Evolutionary conservation across 2,888 invertebrate genomes (phyloP), one percentile per base, ranked within the genome.

Genomic region (Drosophila vallismaia): DNA sequence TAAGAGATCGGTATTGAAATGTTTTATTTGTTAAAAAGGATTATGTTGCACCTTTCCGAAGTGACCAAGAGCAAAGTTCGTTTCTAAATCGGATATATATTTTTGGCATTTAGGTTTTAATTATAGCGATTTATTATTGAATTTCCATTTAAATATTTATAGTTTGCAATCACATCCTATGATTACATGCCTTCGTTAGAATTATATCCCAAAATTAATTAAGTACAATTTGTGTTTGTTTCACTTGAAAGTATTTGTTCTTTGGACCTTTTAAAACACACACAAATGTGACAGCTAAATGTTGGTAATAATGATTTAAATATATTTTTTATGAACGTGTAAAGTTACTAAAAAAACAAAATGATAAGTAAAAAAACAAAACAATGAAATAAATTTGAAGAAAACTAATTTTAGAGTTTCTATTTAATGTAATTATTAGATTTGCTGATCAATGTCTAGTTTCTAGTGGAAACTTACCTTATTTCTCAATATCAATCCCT

Each of bases 261-360:
- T 51, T 36, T 36, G 26, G 53, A 72, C 36, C 33, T 38, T 62
- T 38, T 7, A 50, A 50, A 53, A 53, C 12, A 49, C 29, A 44
- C 29, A 19, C 26, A 50, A 38, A n/a, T 8, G 46, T 49, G 36
- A 40, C 49, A 58, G 63, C 38, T 62, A 49, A 79, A 28, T 49
- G 50, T 31, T 68, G 57, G 44, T 58, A 53, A 62, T 67, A 49
- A 36, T 58, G 38, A 76, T 52, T 73, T 73, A 74, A 40, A 60
- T 63, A 55, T 66, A 66, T 63, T 84, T 81, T 85, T 62, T 81
- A 70, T 64, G 70, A 77, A 57, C 67, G 69, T 74, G 53, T 77
- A 87, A 85, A 48, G 54, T 51, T 40, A 74, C 51, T 51, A 60
- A 72, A 28, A 56, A 74, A 51, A 56, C 38, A 74, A 56, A 51